Base-by-base conservation (phyloP, 2,888 invertebrate species). In the Frankliniella fusca region DNA sequence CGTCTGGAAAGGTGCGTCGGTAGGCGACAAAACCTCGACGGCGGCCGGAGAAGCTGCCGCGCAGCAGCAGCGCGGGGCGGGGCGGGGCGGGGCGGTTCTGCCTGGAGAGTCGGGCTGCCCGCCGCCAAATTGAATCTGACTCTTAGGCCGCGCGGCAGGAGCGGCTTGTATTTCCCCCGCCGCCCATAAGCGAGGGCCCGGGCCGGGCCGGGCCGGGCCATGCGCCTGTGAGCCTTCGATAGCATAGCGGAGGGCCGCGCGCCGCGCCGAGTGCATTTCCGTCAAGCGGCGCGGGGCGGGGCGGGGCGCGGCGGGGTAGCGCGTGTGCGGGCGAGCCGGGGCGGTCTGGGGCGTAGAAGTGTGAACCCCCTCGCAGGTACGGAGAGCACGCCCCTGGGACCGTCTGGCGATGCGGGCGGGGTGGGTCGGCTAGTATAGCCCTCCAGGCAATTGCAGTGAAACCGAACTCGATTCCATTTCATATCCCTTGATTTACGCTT, bases 401-500 rank as follows among this genome's bases (percentile, higher is more conserved):
- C 38, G 38, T 38, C 38, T 38, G 38, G 38, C 38, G 38, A 38
- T 38, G 38, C 38, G 38, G 38, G 54, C 54, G 54, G 54, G 54
- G 54, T 15, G 54, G 54, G 54, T 3, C 38, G 38, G 38, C 38
- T 5, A 38, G 38, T 38, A 38, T 38, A 38, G 38, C 38, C 38
- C 38, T 2, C 38, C 38, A 38, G 38, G 38, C 38, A 38, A 38
- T 38, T 38, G 38, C 38, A 38, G 38, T 27, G 61, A 61, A n/a
- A 18, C 61, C 61, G 15, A 76, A 76, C 70, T 23, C 70, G 12
- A 76, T 76, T 27, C 27, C 70, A 27, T 76, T 76, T 76, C 70
- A 76, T 76, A 76, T 27, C 70, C 70, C 70, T 76, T 76, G 70
- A 76, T 76, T 76, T 76, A 76, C 70, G 61, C 61, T 38, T 61